Conservation (phyloP, 1,140 invertebrate species). For the Drosophila malerkotliana region DNA sequence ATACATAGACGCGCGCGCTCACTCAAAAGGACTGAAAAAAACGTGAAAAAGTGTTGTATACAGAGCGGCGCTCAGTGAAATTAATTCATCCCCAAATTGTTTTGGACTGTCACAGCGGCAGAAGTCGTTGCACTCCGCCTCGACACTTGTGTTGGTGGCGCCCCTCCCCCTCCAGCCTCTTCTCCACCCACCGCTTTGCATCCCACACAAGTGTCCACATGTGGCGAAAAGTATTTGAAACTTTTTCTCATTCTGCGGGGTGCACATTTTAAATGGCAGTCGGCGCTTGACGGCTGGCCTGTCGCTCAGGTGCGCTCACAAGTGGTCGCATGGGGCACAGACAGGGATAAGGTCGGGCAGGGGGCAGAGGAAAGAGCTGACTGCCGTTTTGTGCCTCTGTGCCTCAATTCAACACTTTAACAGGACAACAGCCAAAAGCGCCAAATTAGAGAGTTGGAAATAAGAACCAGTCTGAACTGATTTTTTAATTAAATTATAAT, state of each 20-base stretch:
- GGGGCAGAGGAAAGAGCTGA: background rate
- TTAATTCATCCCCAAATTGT: constrained; percentile 61
- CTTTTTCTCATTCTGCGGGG: constrained; percentile 53
- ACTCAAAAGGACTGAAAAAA: constrained; percentile 16
- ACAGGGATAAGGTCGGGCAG: background rate
- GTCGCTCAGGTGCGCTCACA: constrained; percentile 72
- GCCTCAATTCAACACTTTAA: constrained; percentile 67
- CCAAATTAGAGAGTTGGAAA: constrained; percentile 6
- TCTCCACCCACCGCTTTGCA: background rate
- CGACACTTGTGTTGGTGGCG: constrained; percentile 21
- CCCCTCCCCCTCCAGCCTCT: background rate
- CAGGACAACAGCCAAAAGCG: constrained; percentile 46
- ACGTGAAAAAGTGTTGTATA: constrained; percentile 33
- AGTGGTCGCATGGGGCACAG: constrained; percentile 65
- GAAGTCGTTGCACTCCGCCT: constrained; percentile 69
- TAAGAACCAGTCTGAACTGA: background rate
- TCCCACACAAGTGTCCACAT: constrained; percentile 68
- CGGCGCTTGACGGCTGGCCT: constrained; percentile 58
- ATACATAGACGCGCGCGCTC: background rate
- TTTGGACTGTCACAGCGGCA: constrained; percentile 56
- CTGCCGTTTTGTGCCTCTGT: constrained; percentile 55
- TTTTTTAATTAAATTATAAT: background rate
- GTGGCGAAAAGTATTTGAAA: constrained; percentile 60
- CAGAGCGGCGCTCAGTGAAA: constrained; percentile 28
- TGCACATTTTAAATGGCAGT: constrained; percentile 76